Evolutionary conservation across 2,888 invertebrate genomes (phyloP).

Genomic region (Antheraea yamamai): DNA sequence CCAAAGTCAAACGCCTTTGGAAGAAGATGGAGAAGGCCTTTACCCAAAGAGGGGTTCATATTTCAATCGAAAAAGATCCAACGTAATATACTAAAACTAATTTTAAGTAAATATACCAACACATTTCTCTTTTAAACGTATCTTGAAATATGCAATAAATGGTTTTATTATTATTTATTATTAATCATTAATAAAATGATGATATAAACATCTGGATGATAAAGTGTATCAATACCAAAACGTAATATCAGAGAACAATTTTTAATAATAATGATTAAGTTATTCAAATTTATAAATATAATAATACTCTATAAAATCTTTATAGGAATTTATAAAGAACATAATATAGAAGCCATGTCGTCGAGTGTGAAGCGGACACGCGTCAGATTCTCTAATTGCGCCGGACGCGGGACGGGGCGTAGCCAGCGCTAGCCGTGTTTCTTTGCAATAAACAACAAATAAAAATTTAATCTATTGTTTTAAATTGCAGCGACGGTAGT

Average conservation of each 20-base stretch:
- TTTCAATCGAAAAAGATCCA: too few relatives aligned
- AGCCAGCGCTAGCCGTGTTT: conserved; percentile 27
- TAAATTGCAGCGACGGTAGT: neutral
- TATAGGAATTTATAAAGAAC: neutral
- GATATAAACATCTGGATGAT: neutral
- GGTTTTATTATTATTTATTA: too few relatives aligned
- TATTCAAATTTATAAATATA: neutral
- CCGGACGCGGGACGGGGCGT: conserved; percentile 25
- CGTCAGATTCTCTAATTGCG: conserved; percentile 36
- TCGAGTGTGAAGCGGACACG: conserved; percentile 27
- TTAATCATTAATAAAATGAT: too few relatives aligned
- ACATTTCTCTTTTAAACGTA: too few relatives aligned
- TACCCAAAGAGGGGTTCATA: too few relatives aligned
- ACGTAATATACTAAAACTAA: too few relatives aligned
- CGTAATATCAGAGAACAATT: neutral
- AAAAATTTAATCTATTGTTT: conserved; percentile 32
- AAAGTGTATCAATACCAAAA: neutral
- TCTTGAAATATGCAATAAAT: too few relatives aligned
- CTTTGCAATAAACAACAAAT: conserved; percentile 32
- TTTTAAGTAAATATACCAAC: too few relatives aligned
- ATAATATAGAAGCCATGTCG: conserved; percentile 23
- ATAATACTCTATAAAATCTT: neutral
- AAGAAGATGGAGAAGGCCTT: too few relatives aligned
- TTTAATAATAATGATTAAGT: neutral
- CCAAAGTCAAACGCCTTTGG: too few relatives aligned